phyloP scores from a whole-genome alignment of 2,888 invertebrate species.

The Standfussiana lucernea region DNA sequence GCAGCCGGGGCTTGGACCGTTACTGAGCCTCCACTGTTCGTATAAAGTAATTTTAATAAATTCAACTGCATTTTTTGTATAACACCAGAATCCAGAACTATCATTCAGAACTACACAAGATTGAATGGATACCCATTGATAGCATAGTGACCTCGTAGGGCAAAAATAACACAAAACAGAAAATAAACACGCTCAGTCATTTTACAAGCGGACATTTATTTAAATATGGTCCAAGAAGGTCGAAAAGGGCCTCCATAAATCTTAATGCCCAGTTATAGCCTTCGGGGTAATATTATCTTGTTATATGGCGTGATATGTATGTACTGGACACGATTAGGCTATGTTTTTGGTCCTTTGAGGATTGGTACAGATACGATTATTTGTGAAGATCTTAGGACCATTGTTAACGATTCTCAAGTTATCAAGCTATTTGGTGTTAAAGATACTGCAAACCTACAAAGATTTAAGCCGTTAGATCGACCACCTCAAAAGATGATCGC shows the following conservation, averaged over 20 bases:
- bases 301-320: conserved; percentile 41
- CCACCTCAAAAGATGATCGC: neutral
- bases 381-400: neutral
- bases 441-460: neutral
- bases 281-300: conserved; percentile 50
- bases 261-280: conserved; percentile 54
- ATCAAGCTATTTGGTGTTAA: neutral
- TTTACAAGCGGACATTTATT: conserved; percentile 38
- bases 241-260: conserved; percentile 57
- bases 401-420: neutral
- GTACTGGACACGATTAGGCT: conserved; percentile 27
- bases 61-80: neutral
- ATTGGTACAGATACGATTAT: conserved; percentile 2
- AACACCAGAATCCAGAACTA: neutral
- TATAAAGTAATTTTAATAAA: neutral
- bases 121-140: neutral
- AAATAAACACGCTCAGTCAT: conserved; percentile 31
- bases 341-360: conserved; percentile 24
- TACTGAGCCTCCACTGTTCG: neutral
- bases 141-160: neutral
- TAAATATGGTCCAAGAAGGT: conserved; percentile 42
- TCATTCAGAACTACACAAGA: neutral
- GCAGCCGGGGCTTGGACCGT: neutral
- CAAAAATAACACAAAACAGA: conserved; percentile 2
- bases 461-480: neutral